A percentile compares a stretch with the other conserved stretches of the same genome.
Conservation (phyloP, 2,888 invertebrate species). For the Dione juno region DNA sequence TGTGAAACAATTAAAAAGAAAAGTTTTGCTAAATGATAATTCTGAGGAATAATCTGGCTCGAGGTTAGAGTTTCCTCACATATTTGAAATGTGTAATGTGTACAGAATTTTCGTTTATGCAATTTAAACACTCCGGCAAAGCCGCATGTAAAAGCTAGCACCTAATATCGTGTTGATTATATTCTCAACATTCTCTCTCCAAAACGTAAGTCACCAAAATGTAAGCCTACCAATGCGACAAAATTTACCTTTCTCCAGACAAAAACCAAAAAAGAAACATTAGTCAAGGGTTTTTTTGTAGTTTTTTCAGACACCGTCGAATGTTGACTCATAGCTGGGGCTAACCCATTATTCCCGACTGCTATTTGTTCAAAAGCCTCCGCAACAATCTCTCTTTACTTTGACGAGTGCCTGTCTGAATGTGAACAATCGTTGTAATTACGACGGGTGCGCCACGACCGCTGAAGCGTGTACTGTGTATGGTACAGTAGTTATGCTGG, state of each 20-base stretch:
- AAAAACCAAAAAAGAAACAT: constrained; percentile 1
- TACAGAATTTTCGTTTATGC: too few species aligned
- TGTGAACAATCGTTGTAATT: constrained; percentile 55
- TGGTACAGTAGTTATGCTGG: constrained; percentile 12
- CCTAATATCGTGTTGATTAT: too few species aligned
- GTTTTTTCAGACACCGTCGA: constrained; percentile 37
- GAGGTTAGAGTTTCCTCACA: too few species aligned
- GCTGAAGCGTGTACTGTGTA: constrained; percentile 25
- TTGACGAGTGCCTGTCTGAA: constrained; percentile 49
- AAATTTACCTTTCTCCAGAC: not conserved
- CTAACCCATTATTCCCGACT: constrained; percentile 47
- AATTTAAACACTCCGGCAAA: too few species aligned
- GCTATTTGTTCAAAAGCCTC: constrained; percentile 49
- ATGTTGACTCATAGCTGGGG: constrained; percentile 42
- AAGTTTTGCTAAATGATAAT: too few species aligned
- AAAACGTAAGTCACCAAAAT: too few species aligned
- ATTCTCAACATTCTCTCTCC: too few species aligned
- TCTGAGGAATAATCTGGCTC: too few species aligned
- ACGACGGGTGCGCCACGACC: constrained; percentile 39
- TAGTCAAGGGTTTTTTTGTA: not conserved
- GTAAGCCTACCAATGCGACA: not conserved
- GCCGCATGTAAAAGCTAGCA: too few species aligned
- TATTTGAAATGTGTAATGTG: too few species aligned
- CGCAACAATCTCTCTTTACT: constrained; percentile 48
- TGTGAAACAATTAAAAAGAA: too few species aligned